phyloP scores from a whole-genome alignment of 2,888 invertebrate genomes.

The Eueremaeus valkanovi region DNA sequence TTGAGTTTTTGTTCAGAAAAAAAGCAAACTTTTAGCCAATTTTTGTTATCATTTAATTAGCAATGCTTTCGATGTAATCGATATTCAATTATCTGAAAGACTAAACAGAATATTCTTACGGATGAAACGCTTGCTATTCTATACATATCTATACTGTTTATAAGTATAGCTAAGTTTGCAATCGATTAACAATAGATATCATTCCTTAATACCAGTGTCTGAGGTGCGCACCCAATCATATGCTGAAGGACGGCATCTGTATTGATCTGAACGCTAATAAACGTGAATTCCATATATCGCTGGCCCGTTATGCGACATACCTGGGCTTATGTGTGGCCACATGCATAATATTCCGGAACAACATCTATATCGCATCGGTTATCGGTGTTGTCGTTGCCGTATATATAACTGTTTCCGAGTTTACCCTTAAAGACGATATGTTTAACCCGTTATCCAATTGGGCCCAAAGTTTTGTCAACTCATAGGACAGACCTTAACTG shows the following conservation, averaged over 20 bases:
- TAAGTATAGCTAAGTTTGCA: too few relatives aligned
- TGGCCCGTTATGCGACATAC: conserved; percentile 75
- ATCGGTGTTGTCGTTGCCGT: conserved; percentile 73
- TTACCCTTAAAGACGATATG: conserved; percentile 51
- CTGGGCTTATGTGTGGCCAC: conserved; percentile 77
- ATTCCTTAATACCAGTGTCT: conserved; percentile 62
- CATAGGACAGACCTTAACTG: too few relatives aligned
- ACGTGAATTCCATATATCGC: conserved; percentile 44
- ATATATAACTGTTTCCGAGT: conserved; percentile 81
- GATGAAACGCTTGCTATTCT: too few relatives aligned
- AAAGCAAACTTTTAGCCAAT: too few relatives aligned
- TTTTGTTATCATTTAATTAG: too few relatives aligned
- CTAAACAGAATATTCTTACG: too few relatives aligned
- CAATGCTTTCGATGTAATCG: too few relatives aligned
- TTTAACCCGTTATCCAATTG: background rate
- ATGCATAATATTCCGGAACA: conserved; percentile 77
- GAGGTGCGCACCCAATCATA: conserved; percentile 70
- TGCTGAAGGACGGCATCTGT: conserved; percentile 67
- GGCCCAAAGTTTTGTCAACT: background rate
- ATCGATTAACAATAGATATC: too few relatives aligned
- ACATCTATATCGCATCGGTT: conserved; percentile 67
- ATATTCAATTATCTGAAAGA: too few relatives aligned
- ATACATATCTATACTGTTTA: too few relatives aligned
- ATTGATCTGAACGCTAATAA: conserved; percentile 53
- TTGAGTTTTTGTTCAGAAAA: too few relatives aligned